Percentiles rank a stretch among this genome's conserved stretches.
Evolutionary conservation across 1,140 invertebrate genomes (phyloP).

Genomic region (Neodiprion fabricii): DNA sequence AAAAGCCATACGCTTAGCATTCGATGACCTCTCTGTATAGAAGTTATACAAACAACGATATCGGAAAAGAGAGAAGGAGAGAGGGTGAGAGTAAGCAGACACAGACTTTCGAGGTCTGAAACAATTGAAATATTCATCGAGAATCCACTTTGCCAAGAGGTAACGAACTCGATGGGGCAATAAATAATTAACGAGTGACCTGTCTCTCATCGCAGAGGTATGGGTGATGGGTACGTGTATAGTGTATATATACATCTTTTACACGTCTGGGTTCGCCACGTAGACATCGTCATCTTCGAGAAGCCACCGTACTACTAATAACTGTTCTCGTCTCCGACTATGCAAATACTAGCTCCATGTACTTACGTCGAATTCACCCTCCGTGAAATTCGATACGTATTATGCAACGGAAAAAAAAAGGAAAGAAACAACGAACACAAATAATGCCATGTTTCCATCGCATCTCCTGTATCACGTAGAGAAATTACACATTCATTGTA

Average conservation of each 20-base stretch:
- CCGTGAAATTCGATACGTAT: not conserved
- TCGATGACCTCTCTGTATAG: too few species aligned
- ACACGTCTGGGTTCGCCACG: too few species aligned
- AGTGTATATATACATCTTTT: too few species aligned
- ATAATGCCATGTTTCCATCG: not conserved
- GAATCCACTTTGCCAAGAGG: not conserved
- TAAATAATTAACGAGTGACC: not conserved
- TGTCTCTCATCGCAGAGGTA: too few species aligned
- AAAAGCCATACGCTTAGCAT: too few species aligned
- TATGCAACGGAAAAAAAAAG: not conserved
- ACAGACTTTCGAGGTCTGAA: not conserved
- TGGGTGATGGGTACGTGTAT: too few species aligned
- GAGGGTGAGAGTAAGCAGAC: not conserved
- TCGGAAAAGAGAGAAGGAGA: not conserved
- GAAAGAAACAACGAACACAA: not conserved
- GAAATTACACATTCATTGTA: not conserved
- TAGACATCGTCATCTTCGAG: too few species aligned
- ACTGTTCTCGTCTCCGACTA: not conserved
- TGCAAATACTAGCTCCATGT: not conserved
- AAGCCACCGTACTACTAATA: too few species aligned
- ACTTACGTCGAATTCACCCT: not conserved
- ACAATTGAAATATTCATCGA: slow-evolving; percentile 5
- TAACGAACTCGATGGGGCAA: not conserved
- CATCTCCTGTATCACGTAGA: not conserved
- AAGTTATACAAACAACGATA: too few species aligned